Evolutionary conservation across 2,888 invertebrate species (phyloP).

Genomic region (Serripes groenlandicus): DNA sequence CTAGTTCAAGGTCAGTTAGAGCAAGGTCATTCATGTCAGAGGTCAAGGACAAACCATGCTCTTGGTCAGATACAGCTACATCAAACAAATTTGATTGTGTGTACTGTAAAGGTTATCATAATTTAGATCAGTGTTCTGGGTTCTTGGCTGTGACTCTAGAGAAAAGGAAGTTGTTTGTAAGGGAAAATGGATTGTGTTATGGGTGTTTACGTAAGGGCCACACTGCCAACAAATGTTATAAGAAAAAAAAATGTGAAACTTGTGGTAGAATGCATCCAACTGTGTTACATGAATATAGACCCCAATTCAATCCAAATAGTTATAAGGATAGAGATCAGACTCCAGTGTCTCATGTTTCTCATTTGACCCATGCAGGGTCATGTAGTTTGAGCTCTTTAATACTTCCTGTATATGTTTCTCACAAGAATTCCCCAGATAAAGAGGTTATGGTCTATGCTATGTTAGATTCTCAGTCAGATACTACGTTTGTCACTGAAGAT

Average conservation of each 20-base stretch:
- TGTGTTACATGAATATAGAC: constrained; percentile 59
- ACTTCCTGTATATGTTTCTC: constrained; percentile 59
- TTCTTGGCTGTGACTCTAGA: constrained; percentile 35
- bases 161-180: constrained; percentile 50
- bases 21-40: not conserved
- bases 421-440: constrained; percentile 40
- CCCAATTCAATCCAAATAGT: too few relatives aligned
- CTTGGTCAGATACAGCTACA: too few relatives aligned
- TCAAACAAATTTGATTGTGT: too few relatives aligned
- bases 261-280: constrained; percentile 46
- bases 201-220: constrained; percentile 41
- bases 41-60: too few relatives aligned
- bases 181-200: constrained; percentile 46
- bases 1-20: too few relatives aligned
- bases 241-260: constrained; percentile 41
- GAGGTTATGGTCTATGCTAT: constrained; percentile 68
- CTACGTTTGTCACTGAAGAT: constrained; percentile 56
- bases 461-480: constrained; percentile 67
- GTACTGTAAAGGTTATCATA: constrained; percentile 41
- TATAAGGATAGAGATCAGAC: too few relatives aligned
- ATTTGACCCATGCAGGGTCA: too few relatives aligned
- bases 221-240: constrained; percentile 38
- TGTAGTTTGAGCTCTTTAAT: too few relatives aligned
- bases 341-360: too few relatives aligned
- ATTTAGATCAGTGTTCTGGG: constrained; percentile 35